A percentile compares a stretch with the other conserved stretches of the same genome.
These are phyloP conservation scores for Stictocephala bisonia DNA, from an alignment of 2,888 invertebrate species.

Conservation along the genomic window DNA sequence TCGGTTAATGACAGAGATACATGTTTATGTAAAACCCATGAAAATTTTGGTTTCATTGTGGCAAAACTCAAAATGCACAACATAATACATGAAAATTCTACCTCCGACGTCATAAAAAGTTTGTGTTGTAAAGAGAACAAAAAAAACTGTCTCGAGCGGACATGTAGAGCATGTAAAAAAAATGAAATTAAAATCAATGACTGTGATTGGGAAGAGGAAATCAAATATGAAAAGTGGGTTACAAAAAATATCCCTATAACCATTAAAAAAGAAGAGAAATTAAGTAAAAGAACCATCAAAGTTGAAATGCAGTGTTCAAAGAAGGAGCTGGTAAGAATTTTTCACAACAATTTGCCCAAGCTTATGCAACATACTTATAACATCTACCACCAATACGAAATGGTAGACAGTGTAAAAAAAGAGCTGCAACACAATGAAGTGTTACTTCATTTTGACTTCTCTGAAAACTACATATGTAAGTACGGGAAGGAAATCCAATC, in stretches of 20 bases:
- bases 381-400: slow-evolving; percentile 32
- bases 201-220: slow-evolving; percentile 30
- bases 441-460: slow-evolving; percentile 42
- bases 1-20: slow-evolving; percentile 15
- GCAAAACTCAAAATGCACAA: slow-evolving; percentile 20
- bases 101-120: slow-evolving; percentile 2
- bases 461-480: slow-evolving; percentile 41
- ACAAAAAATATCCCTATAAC: slow-evolving; percentile 35
- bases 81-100: background rate
- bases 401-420: slow-evolving; percentile 37
- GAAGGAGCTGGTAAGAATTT: slow-evolving; percentile 4
- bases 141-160: slow-evolving; percentile 40
- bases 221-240: slow-evolving; percentile 33
- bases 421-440: slow-evolving; percentile 29
- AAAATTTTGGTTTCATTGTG: slow-evolving; percentile 9
- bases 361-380: slow-evolving; percentile 37
- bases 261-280: slow-evolving; percentile 34
- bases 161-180: slow-evolving; percentile 34
- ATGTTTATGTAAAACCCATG: slow-evolving; percentile 36
- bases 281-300: slow-evolving; percentile 18
- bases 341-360: slow-evolving; percentile 29
- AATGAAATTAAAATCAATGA: slow-evolving; percentile 17
- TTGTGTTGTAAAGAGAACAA: slow-evolving; percentile 30
- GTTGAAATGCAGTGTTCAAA: slow-evolving; percentile 24
- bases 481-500: slow-evolving; percentile 36